Conservation (phyloP, 2,113 vertebrate genomes). For the Bubalus kerabau region DNA sequence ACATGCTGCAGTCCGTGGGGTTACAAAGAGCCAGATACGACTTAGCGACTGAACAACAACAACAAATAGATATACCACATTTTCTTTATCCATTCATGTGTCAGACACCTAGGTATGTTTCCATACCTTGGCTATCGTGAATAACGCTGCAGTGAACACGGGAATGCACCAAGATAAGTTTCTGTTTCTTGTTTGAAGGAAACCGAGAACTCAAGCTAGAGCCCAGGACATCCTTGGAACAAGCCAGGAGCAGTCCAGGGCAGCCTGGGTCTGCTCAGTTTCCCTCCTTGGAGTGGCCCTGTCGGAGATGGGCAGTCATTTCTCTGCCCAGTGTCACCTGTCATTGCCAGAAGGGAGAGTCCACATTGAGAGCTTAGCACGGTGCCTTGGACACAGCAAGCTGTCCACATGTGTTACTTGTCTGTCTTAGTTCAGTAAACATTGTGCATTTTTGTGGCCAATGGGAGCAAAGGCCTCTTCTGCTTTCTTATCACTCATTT, state of each 20-base stretch:
- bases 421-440: not conserved
- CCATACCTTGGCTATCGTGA: not conserved
- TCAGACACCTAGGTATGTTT: not conserved
- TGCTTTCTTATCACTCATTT: not conserved
- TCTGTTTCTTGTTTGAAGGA: not conserved
- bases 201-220: not conserved
- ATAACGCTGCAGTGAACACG: rapidly evolving
- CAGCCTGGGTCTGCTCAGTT: not conserved
- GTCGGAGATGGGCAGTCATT: not conserved
- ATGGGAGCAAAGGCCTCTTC: not conserved
- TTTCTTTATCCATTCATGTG: not conserved
- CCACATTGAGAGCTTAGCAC: rapidly evolving
- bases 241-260: not conserved
- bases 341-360: not conserved
- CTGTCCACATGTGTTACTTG: not conserved
- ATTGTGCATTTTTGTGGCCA: not conserved
- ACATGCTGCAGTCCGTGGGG: not conserved
- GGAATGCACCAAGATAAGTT: not conserved
- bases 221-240: not conserved
- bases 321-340: not conserved
- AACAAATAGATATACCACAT: not conserved
- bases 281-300: not conserved
- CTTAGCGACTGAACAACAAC: not conserved
- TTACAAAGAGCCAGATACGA: not conserved
- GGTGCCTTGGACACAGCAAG: not conserved